Conservation (phyloP, 23 tunicate genomes). For the Styela plicata region DNA sequence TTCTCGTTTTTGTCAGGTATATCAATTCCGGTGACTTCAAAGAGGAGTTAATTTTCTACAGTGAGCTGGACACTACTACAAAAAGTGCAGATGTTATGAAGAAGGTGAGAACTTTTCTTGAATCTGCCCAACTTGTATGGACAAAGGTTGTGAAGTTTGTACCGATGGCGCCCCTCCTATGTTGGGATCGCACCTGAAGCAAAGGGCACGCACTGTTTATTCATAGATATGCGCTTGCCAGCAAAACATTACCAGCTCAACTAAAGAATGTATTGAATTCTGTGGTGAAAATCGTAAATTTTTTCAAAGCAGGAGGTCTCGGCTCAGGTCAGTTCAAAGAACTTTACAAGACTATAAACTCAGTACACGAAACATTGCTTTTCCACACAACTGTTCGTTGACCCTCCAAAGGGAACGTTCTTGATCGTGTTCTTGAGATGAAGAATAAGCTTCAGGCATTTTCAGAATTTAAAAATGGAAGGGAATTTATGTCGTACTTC, state of each 20-base stretch:
- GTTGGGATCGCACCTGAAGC: slow-evolving; percentile 28
- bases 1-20: slow-evolving; percentile 65
- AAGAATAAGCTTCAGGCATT: slow-evolving; percentile 29
- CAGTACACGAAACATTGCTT: too few relatives aligned
- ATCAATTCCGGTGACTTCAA: slow-evolving; percentile 47
- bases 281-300: slow-evolving; percentile 51
- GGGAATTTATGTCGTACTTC: slow-evolving; percentile 28
- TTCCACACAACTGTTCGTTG: slow-evolving; percentile 48
- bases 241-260: slow-evolving; percentile 52
- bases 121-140: slow-evolving; percentile 48
- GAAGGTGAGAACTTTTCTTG: slow-evolving; percentile 51
- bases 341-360: neutral
- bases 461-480: slow-evolving; percentile 33
- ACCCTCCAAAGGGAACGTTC: slow-evolving; percentile 62
- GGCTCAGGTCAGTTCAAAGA: slow-evolving; percentile 48
- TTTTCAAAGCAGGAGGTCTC: slow-evolving; percentile 34
- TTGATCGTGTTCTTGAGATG: slow-evolving; percentile 59
- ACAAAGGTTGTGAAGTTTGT: slow-evolving; percentile 46
- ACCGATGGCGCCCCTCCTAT: slow-evolving; percentile 5
- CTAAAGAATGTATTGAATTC: slow-evolving; percentile 45
- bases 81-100: slow-evolving; percentile 44
- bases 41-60: slow-evolving; percentile 50
- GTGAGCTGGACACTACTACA: slow-evolving; percentile 41
- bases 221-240: slow-evolving; percentile 67
- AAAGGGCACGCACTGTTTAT: slow-evolving; percentile 64